Percentiles rank a stretch among this genome's conserved stretches.
These are phyloP conservation scores for Lagorchestes hirsutus DNA, from an alignment of 2,797 vertebrate species.

Conservation along the genomic window DNA sequence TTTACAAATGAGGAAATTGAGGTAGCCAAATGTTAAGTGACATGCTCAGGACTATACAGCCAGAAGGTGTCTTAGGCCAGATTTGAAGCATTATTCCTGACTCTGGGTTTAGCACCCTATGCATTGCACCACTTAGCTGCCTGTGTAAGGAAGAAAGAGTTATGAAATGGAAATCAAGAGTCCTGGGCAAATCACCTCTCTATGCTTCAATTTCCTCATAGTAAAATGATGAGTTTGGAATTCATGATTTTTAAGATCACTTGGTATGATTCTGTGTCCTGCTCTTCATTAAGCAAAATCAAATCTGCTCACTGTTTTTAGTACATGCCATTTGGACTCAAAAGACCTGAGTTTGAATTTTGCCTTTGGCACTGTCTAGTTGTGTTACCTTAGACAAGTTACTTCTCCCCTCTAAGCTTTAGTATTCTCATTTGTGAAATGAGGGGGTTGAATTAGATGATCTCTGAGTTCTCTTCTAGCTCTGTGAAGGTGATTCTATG, in stretches of 20 bases:
- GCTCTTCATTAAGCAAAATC: background rate
- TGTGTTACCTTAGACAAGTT: background rate
- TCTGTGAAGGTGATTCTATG: background rate
- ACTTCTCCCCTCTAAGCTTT: background rate
- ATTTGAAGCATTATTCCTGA: slow-evolving; percentile 21
- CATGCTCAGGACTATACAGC: background rate
- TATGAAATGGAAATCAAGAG: background rate
- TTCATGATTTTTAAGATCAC: background rate
- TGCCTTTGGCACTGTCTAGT: background rate
- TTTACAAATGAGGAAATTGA: slow-evolving; percentile 34
- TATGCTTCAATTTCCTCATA: background rate
- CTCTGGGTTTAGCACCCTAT: background rate
- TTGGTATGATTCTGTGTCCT: background rate
- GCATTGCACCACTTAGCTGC: background rate
- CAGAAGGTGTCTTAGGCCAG: slow-evolving; percentile 2
- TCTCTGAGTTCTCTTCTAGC: background rate
- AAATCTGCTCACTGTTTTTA: background rate
- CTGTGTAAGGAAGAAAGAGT: background rate
- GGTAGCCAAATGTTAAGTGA: background rate
- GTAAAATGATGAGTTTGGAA: background rate
- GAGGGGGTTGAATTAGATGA: background rate
- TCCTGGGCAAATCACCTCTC: background rate
- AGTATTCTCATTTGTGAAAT: background rate
- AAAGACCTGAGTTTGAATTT: background rate
- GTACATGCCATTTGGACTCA: background rate